Evolutionary conservation across 2,888 invertebrate genomes (phyloP).

Genomic region (Caenorhabditis sp.): DNA sequence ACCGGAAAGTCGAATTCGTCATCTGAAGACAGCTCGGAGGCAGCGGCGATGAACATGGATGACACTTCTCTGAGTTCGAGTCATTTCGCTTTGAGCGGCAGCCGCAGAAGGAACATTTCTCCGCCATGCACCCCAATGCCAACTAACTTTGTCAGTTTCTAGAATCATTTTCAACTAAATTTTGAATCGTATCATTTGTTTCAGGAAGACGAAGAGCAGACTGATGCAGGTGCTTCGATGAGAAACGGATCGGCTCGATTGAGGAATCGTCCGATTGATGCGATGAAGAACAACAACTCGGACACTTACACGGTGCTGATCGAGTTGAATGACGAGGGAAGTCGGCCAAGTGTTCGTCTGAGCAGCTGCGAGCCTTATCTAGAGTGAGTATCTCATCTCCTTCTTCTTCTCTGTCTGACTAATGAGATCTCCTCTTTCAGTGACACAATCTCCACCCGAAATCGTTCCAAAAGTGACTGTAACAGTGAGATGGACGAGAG

Average conservation of each 20-base stretch:
- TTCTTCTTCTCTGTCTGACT: not conserved
- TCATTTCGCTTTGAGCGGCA: conserved; percentile 66
- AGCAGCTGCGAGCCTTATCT: conserved; percentile 66
- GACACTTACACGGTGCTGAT: conserved; percentile 77
- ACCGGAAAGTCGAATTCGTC: conserved; percentile 76
- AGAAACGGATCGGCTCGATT: conserved; percentile 70
- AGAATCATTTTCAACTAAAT: not conserved
- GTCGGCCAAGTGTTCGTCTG: conserved; percentile 80
- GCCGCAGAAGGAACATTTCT: conserved; percentile 57
- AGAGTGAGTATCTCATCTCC: conserved; percentile 41
- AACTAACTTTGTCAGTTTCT: conserved; percentile 58
- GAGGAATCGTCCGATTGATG: conserved; percentile 52
- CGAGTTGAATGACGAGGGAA: conserved; percentile 79
- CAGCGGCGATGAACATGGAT: conserved; percentile 71
- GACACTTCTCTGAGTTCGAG: conserved; percentile 76
- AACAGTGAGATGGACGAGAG: conserved; percentile 59
- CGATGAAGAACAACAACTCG: conserved; percentile 34
- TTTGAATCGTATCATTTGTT: conserved; percentile 6
- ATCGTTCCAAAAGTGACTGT: conserved; percentile 67
- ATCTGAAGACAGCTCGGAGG: conserved; percentile 78
- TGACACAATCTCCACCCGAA: conserved; percentile 44
- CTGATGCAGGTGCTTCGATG: conserved; percentile 64
- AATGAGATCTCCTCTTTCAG: conserved; percentile 9
- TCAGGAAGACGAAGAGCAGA: conserved; percentile 68
- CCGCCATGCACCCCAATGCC: conserved; percentile 69